These are phyloP conservation scores for Sylvietta virens DNA, from an alignment of 2,113 vertebrate species.

Conservation along the genomic window DNA sequence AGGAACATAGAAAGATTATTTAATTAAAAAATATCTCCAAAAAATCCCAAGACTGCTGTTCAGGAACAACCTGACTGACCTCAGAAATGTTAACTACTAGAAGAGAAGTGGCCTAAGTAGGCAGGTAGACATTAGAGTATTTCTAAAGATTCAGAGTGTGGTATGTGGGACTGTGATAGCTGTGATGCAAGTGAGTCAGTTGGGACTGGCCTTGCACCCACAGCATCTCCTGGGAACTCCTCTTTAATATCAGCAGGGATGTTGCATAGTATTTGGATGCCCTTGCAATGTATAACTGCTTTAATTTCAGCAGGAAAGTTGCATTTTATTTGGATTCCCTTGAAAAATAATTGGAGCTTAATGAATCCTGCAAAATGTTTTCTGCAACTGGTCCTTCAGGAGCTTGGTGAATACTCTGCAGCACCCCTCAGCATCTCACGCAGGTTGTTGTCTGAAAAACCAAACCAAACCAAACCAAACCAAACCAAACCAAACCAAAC, in stretches of 20 bases:
- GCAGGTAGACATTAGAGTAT: background rate
- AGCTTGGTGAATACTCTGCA: background rate
- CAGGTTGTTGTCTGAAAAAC: background rate
- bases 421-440: fast-evolving
- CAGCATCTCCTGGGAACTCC: background rate
- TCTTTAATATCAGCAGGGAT: background rate
- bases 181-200: background rate
- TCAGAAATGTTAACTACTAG: background rate
- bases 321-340: background rate
- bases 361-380: background rate
- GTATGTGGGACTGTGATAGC: too few species aligned
- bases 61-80: background rate
- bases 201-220: background rate
- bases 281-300: background rate
- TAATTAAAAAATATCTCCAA: fast-evolving
- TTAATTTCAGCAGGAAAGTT: background rate
- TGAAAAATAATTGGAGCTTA: background rate
- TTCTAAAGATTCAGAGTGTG: background rate
- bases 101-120: background rate
- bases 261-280: background rate
- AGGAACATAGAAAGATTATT: background rate
- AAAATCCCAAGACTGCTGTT: background rate
- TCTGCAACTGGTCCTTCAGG: background rate
- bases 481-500: too few species aligned
- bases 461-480: background rate